Percentiles rank a stretch among this genome's conserved stretches.
Conservation (phyloP, 2,888 invertebrate genomes). For the Epirrhoe alternata region DNA sequence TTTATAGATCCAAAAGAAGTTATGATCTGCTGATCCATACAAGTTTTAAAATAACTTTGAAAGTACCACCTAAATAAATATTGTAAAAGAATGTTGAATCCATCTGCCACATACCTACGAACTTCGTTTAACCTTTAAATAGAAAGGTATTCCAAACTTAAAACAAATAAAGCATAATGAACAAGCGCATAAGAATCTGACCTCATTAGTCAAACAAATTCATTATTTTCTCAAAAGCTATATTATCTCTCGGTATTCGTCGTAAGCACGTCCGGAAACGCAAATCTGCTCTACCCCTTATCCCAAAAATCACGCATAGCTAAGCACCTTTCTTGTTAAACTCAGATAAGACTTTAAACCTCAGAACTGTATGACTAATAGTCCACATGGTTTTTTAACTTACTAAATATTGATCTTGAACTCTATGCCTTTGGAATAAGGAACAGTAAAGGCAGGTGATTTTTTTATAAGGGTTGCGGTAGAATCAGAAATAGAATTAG, state of each 20-base stretch:
- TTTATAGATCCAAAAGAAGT: not conserved
- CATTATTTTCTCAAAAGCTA: conserved; percentile 50
- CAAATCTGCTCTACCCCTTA: conserved; percentile 55
- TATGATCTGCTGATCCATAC: not conserved
- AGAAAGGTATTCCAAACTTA: conserved; percentile 24
- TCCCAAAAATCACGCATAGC: conserved; percentile 55
- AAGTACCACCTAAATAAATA: not conserved
- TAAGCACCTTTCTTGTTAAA: conserved; percentile 41
- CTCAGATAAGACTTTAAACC: conserved; percentile 54
- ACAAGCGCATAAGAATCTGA: conserved; percentile 39
- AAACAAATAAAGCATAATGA: conserved; percentile 35
- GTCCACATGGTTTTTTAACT: conserved; percentile 68
- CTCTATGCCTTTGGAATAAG: conserved; percentile 20
- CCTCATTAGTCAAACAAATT: conserved; percentile 43
- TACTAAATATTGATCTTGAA: conserved; percentile 13
- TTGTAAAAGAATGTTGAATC: conserved; percentile 4
- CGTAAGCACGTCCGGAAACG: conserved; percentile 61
- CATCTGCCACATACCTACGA: conserved; percentile 18
- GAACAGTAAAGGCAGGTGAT: conserved; percentile 20
- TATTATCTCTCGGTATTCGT: conserved; percentile 50
- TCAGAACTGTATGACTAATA: conserved; percentile 72
- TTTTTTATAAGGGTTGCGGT: conserved; percentile 29
- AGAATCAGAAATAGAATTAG: conserved; percentile 77
- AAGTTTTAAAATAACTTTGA: not conserved
- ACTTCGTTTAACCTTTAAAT: conserved; percentile 22